Evolutionary conservation across 2,797 vertebrate genomes (phyloP), one percentile per base, ranked within the genome.

Genomic region (Enteromius viviparus): DNA sequence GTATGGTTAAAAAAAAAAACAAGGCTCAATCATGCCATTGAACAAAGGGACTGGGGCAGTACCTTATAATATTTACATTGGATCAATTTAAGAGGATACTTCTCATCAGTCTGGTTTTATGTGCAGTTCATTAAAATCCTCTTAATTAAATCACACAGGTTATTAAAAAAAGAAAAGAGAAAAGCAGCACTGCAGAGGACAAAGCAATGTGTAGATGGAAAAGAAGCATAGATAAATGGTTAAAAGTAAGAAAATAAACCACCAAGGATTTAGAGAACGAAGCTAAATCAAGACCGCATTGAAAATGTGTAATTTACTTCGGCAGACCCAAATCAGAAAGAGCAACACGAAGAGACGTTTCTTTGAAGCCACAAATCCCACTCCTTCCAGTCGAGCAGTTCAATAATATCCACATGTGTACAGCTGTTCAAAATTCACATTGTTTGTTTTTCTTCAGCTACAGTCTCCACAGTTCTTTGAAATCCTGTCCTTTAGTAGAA

Each of bases 401-500:
- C 86, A 87, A 87, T 85, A 88, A 88, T 92, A 92, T 90, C 85
- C 89, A 92, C 90, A 92, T 91, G 89, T 91, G 66, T 90, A 93
- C 91, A 92, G 90, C 90, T 91, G 90, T 89, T 89, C 89, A 89
- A 92, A 92, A 89, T 93, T 94, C 93, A 94, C 93, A 93, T 93
- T 92, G 89, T 85, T 85, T 88, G 87, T 89, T 82, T 85, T 85
- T 87, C 86, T 89, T 80, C 12, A 89, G 84, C 85, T 42, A 82
- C 82, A 49, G 47, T 80, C 83, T 78, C 85, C 79, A 86, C 85
- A 86, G 90, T 91, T 89, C 82, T 60, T 75, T 47, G 37, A 74
- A 40, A 85, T 86, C 58, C 19, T 3, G 17, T 71, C 81, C 29
- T 34, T 94, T 94, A 99, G 93, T 99, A 99, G 91, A 99, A 99